These are phyloP conservation scores for Oligia latruncula DNA, from an alignment of 2,888 invertebrate species.

Conservation along the genomic window DNA sequence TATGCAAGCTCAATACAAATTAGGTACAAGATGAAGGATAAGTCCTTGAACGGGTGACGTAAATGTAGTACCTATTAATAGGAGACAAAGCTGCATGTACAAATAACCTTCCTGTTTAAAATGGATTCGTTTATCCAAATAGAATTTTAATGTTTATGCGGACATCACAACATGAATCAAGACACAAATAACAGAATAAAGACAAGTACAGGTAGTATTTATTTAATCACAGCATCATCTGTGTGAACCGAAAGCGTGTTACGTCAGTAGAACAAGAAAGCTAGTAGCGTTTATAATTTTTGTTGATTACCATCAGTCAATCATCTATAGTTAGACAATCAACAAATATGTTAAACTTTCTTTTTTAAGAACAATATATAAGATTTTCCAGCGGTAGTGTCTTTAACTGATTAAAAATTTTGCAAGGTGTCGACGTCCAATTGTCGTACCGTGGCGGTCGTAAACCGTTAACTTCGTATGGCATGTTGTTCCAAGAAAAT, in stretches of 20 bases:
- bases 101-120: constrained; percentile 36
- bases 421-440: constrained; percentile 64
- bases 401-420: constrained; percentile 67
- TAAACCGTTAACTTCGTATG: constrained; percentile 52
- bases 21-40: constrained; percentile 30
- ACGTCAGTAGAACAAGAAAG: constrained; percentile 72
- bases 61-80: constrained; percentile 33
- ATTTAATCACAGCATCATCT: constrained; percentile 44
- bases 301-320: constrained; percentile 76
- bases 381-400: constrained; percentile 61
- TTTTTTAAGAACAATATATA: constrained; percentile 71
- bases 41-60: constrained; percentile 29
- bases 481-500: constrained; percentile 44
- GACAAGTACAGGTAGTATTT: constrained; percentile 50
- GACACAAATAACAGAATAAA: constrained; percentile 22
- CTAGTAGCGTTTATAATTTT: constrained; percentile 75
- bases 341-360: constrained; percentile 75
- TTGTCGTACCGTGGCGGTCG: constrained; percentile 58
- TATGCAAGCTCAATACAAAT: constrained; percentile 28
- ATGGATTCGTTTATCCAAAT: constrained; percentile 28
- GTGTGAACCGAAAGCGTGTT: constrained; percentile 72
- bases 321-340: constrained; percentile 82
- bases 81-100: constrained; percentile 19
- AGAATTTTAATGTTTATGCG: constrained; percentile 5
- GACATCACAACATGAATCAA: constrained; percentile 11